Conservation (phyloP, 1,140 invertebrate species). For the Zaprionus ornatus region DNA sequence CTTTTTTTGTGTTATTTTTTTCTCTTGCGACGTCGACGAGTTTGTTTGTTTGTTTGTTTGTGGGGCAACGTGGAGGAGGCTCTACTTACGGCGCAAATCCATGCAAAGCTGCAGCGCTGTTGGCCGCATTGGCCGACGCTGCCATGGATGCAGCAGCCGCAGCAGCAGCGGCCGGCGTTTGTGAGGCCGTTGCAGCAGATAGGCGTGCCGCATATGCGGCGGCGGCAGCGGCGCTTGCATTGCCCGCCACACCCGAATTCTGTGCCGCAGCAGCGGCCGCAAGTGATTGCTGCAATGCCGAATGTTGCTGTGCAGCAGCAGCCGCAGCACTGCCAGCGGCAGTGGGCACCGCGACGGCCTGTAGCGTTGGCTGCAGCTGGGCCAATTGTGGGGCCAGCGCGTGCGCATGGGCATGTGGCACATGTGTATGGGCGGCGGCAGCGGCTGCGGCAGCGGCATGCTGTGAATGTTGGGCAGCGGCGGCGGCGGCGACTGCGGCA, state of each 20-base stretch:
- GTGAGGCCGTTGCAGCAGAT: constrained; percentile 85
- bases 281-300: constrained; percentile 66
- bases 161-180: constrained; percentile 85
- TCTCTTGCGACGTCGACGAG: constrained; percentile 46
- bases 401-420: constrained; percentile 59
- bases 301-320: constrained; percentile 60
- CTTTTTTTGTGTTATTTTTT: constrained; percentile 7
- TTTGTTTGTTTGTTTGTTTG: constrained; percentile 5
- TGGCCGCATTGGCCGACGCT: constrained; percentile 88
- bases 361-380: constrained; percentile 56
- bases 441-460: constrained; percentile 64
- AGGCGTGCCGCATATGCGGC: constrained; percentile 85
- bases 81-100: constrained; percentile 93
- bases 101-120: constrained; percentile 88
- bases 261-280: constrained; percentile 65
- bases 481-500: constrained; percentile 54
- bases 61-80: constrained; percentile 51
- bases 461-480: constrained; percentile 60
- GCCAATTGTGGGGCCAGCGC: constrained; percentile 61
- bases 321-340: constrained; percentile 63
- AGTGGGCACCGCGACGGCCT: constrained; percentile 64
- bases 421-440: constrained; percentile 56
- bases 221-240: constrained; percentile 68
- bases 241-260: constrained; percentile 55
- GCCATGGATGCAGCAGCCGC: constrained; percentile 87